phyloP scores from a whole-genome alignment of 1,140 invertebrate genomes.

The Drosophila willistoni region DNA sequence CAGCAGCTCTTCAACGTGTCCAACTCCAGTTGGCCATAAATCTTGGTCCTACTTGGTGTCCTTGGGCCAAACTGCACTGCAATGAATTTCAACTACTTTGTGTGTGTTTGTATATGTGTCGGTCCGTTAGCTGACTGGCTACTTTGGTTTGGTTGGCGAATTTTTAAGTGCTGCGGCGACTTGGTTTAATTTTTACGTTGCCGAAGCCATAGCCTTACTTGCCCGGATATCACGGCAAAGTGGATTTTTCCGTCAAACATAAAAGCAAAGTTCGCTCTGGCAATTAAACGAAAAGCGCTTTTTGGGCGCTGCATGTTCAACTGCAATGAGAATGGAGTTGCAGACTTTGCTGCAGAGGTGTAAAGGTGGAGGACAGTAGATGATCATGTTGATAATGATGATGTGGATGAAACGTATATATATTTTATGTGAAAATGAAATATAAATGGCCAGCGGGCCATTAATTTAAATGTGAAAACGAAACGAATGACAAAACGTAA shows the following conservation, averaged over 20 bases:
- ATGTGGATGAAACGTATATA: constrained; percentile 14
- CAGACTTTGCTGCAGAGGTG: constrained; percentile 3
- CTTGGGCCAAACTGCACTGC: constrained; percentile 32
- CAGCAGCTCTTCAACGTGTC: constrained; percentile 3
- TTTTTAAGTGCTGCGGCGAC: constrained; percentile 58
- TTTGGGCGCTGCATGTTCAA: constrained; percentile 25
- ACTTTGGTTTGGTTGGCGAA: constrained; percentile 28
- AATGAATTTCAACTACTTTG: constrained; percentile 77
- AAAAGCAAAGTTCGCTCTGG: constrained; percentile 68
- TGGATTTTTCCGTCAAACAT: constrained; percentile 80
- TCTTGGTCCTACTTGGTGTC: constrained; percentile 42
- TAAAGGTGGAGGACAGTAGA: constrained; percentile 1
- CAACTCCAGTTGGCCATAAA: constrained; percentile 56
- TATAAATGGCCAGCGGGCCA: constrained; percentile 68
- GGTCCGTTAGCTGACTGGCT: background rate
- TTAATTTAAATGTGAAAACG: constrained; percentile 71
- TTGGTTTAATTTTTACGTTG: constrained; percentile 60
- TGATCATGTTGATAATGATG: background rate
- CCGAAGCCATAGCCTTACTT: constrained; percentile 15
- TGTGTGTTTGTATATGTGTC: constrained; percentile 28
- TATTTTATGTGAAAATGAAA: constrained; percentile 72
- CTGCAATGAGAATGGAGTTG: constrained; percentile 23
- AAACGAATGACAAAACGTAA: constrained; percentile 26
- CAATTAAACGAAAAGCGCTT: constrained; percentile 43
- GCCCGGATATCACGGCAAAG: constrained; percentile 76